Evolutionary conservation across 2,113 vertebrate species (phyloP), one percentile per base, ranked within the genome.

Genomic region (Bungarus multicinctus): DNA sequence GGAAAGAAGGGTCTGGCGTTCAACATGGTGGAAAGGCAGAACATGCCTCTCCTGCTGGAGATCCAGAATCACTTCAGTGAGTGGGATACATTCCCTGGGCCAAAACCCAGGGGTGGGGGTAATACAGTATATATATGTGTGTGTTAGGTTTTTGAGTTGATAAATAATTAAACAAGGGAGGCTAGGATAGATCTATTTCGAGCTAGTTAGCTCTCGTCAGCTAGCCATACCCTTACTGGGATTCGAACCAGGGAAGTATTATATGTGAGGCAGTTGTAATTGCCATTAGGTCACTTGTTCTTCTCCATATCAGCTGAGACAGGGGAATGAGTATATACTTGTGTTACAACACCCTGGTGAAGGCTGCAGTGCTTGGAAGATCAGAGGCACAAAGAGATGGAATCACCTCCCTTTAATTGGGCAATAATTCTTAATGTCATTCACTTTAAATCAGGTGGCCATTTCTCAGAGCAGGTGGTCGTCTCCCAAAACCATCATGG

Each of bases 11-110:
- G 98, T 58, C 57, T 98, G 0, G 98, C 98, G 52, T 97, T 98
- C 95, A 98, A 96, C 92, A 97, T 98, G 96, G 95, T 98, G 18
- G 95, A 98, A 22, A 96, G 89, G 1, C 85, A 50, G 0, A 92
- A 93, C 1, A 18, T 97, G 39, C 27, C 0, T 0, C 94, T 97
- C 0, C 50, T 98, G 0, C 90, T 34, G 55, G 95, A 94, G 74
- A 97, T 98, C 0, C 97, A 98, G 96, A 81, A 98, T 4, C 96
- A 98, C 91, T 98, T 98, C 64, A 96, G 98, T 98, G 93, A 97
- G 98, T 97, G 57, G 43, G 4, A 0, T 6, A 0, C 11, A 23
- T 5, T 16, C 30, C 16, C 34, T 81, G 34, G 34, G 34, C 18
- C 74, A 81, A 22, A 20, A 22, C 8, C 34, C 16, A 4, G 12